Evolutionary conservation across 2,113 vertebrate species (phyloP).

Genomic region (Promerops cafer): DNA sequence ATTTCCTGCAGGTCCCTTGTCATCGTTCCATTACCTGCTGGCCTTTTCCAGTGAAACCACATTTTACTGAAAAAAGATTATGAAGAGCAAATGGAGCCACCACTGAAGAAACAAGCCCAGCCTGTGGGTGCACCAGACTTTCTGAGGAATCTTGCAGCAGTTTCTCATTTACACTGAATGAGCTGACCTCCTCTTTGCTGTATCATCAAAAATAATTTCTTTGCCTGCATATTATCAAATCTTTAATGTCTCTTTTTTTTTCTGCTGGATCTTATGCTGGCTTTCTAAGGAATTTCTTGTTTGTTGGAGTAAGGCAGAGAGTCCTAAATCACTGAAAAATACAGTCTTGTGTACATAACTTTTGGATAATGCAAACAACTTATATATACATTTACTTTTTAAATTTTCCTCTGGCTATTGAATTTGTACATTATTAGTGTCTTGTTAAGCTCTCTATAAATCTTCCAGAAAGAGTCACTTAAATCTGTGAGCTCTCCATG

Average conservation of each 20-base stretch:
- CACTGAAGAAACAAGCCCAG: background rate
- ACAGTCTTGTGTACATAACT: background rate
- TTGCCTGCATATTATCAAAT: background rate
- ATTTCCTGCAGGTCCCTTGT: background rate
- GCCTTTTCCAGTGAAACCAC: background rate
- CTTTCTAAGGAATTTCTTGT: background rate
- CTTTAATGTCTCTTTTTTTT: background rate
- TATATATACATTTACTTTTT: background rate
- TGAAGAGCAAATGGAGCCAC: background rate
- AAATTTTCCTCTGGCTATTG: background rate
- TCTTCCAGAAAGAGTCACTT: background rate
- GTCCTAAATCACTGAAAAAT: background rate
- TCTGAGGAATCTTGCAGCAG: background rate
- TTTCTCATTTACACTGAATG: background rate
- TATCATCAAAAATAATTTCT: background rate
- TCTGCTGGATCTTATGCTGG: background rate
- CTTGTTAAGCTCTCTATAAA: background rate
- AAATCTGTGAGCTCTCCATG: background rate
- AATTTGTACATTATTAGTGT: background rate
- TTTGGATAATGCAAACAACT: background rate
- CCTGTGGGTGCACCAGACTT: background rate
- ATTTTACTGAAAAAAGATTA: background rate
- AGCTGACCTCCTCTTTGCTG: background rate
- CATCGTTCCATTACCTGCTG: rapidly evolving
- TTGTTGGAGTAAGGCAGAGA: background rate